These are phyloP conservation scores for Himalopsyche kuldschensis DNA, from an alignment of 2,888 invertebrate species.

Conservation along the genomic window DNA sequence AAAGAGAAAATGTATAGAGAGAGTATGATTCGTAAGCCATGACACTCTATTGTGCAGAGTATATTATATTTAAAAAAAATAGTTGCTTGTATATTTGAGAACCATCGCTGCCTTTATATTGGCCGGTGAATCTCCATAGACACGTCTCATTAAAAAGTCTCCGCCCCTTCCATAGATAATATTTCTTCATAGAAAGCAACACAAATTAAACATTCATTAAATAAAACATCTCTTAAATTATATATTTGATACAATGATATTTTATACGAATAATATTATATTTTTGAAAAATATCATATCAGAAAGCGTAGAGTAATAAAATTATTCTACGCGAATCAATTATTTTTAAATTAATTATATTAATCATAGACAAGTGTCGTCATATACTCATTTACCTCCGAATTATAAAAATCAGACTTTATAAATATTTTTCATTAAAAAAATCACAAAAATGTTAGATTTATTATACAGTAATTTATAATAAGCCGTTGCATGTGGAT, in stretches of 20 bases:
- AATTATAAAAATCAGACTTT: neutral
- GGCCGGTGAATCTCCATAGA: no score
- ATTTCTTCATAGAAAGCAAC: neutral
- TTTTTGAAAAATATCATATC: neutral
- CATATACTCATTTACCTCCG: neutral
- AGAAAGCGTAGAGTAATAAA: neutral
- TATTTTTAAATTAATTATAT: neutral
- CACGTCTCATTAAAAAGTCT: no score
- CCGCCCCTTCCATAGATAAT: neutral
- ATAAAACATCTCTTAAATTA: neutral
- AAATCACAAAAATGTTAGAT: neutral
- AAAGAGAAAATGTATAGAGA: no score
- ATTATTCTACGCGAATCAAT: neutral
- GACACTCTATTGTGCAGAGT: no score
- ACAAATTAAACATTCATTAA: neutral
- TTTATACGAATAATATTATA: neutral
- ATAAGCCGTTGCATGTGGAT: neutral
- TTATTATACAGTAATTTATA: neutral
- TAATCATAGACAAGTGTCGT: neutral
- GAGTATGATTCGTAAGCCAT: no score
- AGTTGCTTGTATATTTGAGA: no score
- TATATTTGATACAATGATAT: neutral
- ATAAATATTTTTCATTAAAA: neutral
- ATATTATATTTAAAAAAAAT: no score
- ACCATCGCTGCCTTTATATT: no score